Evolutionary conservation across 2,888 invertebrate species (phyloP), one percentile per base, ranked within the genome.

Genomic region (Platycheirus rosarum): DNA sequence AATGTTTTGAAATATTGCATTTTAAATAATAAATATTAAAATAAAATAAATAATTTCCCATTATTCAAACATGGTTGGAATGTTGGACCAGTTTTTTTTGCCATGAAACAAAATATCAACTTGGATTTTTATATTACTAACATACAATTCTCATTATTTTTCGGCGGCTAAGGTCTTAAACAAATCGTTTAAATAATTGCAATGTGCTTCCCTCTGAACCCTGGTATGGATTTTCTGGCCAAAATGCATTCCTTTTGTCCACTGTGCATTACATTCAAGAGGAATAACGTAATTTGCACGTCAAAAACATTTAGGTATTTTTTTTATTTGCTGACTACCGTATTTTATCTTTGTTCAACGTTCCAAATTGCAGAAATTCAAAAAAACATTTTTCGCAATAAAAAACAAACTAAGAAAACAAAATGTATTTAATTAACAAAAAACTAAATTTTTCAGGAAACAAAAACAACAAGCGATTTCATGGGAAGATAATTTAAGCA

Each of bases 361-460:
- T 20, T 23, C 14, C 20, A 55, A 40, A 40, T 13, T 1, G 13
- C 14, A 55, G 11, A 40, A 40, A 40, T 0, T 14, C 13, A 55
- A 48, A 26, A 8, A 29, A 57, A 2, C 4, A 35, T 14, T 2
- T 26, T 23, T 9, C 0, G 11, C 46, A 48, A 62, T 44, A 63
- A 40, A 13, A 48, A 69, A 63, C 11, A 57, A 9, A 18, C 23
- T n/a, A n/a, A n/a, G n/a, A n/a, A n/a, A n/a, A n/a, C n/a, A n/a
- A 63, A 57, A 63, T 29, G 42, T 69, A 26, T 79, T 79, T 79
- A 79, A 79, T 79, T 79, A 74, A 69, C 63, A 69, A 79, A 79
- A 74, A 79, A 35, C 23, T 57, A 14, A 62, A 74, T 69, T 74
- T 32, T 69, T 62, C 42, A 18, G 26, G 40, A 55, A 68, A 37